Base-by-base conservation (phyloP, 2,113 vertebrate genomes). In the Henicopernis longicauda region DNA sequence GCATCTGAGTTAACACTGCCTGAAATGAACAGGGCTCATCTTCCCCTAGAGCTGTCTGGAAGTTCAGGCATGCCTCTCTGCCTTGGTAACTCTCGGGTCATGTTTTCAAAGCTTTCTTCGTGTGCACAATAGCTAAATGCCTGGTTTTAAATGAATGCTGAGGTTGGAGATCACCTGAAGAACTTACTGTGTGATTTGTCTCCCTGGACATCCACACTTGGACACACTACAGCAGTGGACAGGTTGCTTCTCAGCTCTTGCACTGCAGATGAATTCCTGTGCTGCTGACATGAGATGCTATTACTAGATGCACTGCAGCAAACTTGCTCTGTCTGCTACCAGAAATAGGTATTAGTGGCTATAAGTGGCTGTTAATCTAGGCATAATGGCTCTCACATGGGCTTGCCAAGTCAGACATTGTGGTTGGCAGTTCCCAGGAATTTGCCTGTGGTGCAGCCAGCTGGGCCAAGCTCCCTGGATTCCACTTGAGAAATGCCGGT, bases 71-170 rank as follows among this genome's bases (percentile, higher is more conserved):
- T 29, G 50, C 72, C 42, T 81, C 80, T 74, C 81, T 97, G 96
- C 91, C 72, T 84, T 44, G 3, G 95, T 65, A 95, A 31, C 83
- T 89, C 94, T 95, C 54, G 62, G 93, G 78, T 96, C 93, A 70
- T 66, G 81, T 95, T 95, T 97, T 85, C 86, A 90, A 80, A 93
- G 77, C 70, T 87, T 69, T 44, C 89, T 92, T 87, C 16, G 0
- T 16, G 34, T 47, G 63, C 86, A 25, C 69, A 36, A 4, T 59
- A 82, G 61, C 47, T 49, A n/a, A 55, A 36, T 62, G 38, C 34
- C 59, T 90, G 71, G 13, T 34, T 95, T 70, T 23, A 36, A 71
- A 44, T n/a, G 42, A 62, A 83, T 83, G 31, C 58, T 82, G 59
- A 86, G 74, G 81, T 27, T 62, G 74, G 58, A 59, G 29, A 63